These are phyloP conservation scores for Leptarthrus brevirostris DNA, from an alignment of 2,888 invertebrate genomes.

Conservation along the genomic window DNA sequence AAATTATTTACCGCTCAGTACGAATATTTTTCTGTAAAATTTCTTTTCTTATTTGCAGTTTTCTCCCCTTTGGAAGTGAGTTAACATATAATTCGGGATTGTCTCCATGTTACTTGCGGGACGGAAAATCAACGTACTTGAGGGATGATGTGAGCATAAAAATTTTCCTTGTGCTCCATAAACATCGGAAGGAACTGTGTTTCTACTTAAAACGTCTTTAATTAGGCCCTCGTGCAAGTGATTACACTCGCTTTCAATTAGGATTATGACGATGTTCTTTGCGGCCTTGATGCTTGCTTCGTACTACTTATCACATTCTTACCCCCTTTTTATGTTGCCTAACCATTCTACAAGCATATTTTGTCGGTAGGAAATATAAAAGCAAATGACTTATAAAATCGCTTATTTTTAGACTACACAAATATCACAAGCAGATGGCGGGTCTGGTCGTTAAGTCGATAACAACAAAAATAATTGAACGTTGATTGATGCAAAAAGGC, in stretches of 20 bases:
- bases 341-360: too few species aligned
- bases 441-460: too few species aligned
- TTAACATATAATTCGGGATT: constrained; percentile 19
- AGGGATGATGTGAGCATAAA: constrained; percentile 11
- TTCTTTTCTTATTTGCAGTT: constrained; percentile 9
- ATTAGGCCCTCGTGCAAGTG: constrained; percentile 10
- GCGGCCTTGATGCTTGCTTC: too few species aligned
- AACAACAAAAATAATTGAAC: too few species aligned
- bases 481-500: too few species aligned
- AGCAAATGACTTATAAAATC: too few species aligned
- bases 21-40: constrained; percentile 8
- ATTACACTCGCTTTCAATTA: constrained; percentile 30
- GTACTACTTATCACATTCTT: too few species aligned
- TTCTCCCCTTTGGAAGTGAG: constrained; percentile 6
- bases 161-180: too few species aligned
- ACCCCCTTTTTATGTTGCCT: too few species aligned
- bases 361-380: too few species aligned
- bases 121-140: not conserved
- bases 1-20: not conserved
- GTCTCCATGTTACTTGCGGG: constrained; percentile 11
- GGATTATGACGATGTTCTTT: constrained; percentile 12
- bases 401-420: too few species aligned
- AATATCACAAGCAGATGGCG: too few species aligned
- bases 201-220: constrained; percentile 12
- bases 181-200: not conserved